Base-by-base conservation (phyloP, 37 sponge, comb jelly and placozoan species). In the Cliona cf. orientalis region DNA sequence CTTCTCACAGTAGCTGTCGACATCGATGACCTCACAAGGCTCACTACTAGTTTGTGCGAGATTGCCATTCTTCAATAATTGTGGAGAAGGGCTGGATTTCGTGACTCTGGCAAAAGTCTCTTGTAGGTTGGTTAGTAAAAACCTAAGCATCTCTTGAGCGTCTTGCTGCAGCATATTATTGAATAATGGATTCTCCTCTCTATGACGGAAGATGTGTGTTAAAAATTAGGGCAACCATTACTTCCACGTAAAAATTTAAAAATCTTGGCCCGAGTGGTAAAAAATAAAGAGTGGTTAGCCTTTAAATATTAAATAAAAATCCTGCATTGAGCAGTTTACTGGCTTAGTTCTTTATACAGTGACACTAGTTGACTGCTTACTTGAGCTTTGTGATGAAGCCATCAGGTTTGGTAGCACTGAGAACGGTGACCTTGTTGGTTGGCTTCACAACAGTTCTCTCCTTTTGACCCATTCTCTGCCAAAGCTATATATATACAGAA, bases 71-170 rank as follows among this genome's bases (percentile, higher is more conserved):
- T n/a, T n/a, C n/a, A n/a, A n/a, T n/a, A n/a, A n/a, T n/a, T n/a
- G n/a, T n/a, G n/a, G n/a, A n/a, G n/a, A n/a, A n/a, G n/a, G n/a
- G n/a, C n/a, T 40, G 28, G 65, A 31, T 44, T 44, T 22, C 67
- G 42, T 59, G 9, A 23, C 55, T 17, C 25, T 3, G 5, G 34
- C 35, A 2, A 29, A 25, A 21, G 74, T 70, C 22, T 80, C 86
- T n/a, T 86, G 79, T 34, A 90, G 45, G 31, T 39, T 57, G 41
- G 84, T 82, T 28, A 91, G 88, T 25, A 91, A 69, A 40, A 71
- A 82, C 5, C 76, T 76, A n/a, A 91, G 79, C 69, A 91, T 21
- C 67, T 91, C 92, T 57, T 91, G 92, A 9, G 92, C 92, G 83
- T 91, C 92, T 14, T 91, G 92, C 44, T 91, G 92, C 31, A 57